Conservation (phyloP, 2,797 vertebrate genomes). For the Gadopsis bispinosus region DNA sequence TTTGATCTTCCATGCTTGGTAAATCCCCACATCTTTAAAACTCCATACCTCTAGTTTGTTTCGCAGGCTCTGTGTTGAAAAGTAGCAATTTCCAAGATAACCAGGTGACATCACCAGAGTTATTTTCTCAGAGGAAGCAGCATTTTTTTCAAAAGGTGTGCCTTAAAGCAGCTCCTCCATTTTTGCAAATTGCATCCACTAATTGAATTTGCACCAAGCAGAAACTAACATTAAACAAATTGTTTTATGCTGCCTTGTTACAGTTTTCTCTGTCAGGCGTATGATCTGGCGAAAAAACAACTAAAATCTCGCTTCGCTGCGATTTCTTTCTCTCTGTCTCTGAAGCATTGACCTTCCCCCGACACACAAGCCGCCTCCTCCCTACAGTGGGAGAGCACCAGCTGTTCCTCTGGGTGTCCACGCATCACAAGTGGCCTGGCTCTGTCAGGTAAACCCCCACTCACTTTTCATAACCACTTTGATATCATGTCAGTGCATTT, state of each 20-base stretch:
- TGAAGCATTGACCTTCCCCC: conserved; percentile 88
- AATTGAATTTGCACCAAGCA: conserved; percentile 20
- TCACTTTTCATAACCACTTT: neutral
- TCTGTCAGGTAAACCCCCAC: conserved; percentile 78
- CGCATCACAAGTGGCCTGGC: conserved; percentile 83
- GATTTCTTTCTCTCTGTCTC: conserved; percentile 33
- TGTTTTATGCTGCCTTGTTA: conserved; percentile 21
- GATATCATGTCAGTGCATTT: neutral
- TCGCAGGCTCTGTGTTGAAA: neutral
- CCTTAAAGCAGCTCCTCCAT: neutral
- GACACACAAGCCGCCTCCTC: conserved; percentile 86
- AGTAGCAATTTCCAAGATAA: conserved; percentile 15
- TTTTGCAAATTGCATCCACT: conserved; percentile 19
- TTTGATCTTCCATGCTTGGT: neutral
- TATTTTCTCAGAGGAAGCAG: conserved; percentile 8
- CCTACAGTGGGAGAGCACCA: conserved; percentile 79
- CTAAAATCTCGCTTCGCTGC: conserved; percentile 16
- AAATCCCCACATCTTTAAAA: neutral
- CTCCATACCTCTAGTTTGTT: neutral
- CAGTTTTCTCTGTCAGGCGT: conserved; percentile 3
- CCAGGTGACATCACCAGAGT: conserved; percentile 10
- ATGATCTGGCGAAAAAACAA: neutral
- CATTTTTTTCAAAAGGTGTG: conserved; percentile 23
- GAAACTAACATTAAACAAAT: conserved; percentile 23
- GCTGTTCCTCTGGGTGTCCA: conserved; percentile 81